Base-by-base conservation (phyloP, 1,140 invertebrate genomes). In the Spodoptera frugiperda region DNA sequence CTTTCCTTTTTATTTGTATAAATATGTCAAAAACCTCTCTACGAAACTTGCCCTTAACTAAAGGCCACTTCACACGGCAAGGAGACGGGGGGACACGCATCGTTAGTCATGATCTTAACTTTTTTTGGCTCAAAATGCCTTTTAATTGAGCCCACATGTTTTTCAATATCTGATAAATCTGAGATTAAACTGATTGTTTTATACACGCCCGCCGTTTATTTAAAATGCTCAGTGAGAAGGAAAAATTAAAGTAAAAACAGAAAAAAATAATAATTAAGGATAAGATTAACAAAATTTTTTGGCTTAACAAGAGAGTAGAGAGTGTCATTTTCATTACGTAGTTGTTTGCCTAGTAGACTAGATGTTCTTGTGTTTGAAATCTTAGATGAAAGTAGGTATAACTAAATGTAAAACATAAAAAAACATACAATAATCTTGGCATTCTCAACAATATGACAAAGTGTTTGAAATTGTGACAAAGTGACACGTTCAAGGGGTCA, bases 61-160 rank as follows among this genome's bases (percentile, higher is more conserved):
- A 86, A 86, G 80, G 44, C 65, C 17, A 54, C 77, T 84, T 83
- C 86, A 87, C 87, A 85, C 77, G 59, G 76, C 82, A 79, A 85
- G 61, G 77, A 84, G 74, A 77, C 76, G 81, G 67, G 78, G 65
- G 79, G 71, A 65, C 74, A 74, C 67, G 81, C 65, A 81, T 76
- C 81, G 76, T 78, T 82, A 83, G 77, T 71, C 76, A 57, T 61
- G 72, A 77, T 78, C 68, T 71, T 71, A 15, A 49, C 71, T 51
- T 80, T 86, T 85, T 85, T 83, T 39, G 53, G 49, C 46, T 77
- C 17, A 80, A 82, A 84, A 83, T 80, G 72, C 71, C 78, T 80
- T 84, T 91, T 91, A 87, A 89, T 87, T 89, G 84, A 81, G 76
- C 72, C 81, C 87, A 89, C 86, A 86, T 87, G 89, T 85, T 79